phyloP scores from a whole-genome alignment of 2,888 invertebrate genomes.

The Isotomurus palustris region DNA sequence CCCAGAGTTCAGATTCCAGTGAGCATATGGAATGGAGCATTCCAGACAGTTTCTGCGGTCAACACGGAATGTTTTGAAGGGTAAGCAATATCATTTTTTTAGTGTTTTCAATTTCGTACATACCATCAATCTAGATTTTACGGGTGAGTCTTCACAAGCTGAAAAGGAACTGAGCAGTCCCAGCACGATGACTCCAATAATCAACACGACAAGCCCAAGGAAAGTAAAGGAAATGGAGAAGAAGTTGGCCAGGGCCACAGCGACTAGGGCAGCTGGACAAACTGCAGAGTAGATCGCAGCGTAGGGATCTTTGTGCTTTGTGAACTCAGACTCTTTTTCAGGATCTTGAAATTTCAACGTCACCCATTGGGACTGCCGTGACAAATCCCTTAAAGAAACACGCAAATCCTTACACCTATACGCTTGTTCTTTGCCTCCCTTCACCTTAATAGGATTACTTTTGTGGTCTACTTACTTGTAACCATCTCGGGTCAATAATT shows the following conservation, averaged over 20 bases:
- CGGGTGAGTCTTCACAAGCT: slow-evolving; percentile 42
- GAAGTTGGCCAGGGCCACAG: slow-evolving; percentile 40
- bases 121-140: slow-evolving; percentile 43
- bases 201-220: slow-evolving; percentile 48
- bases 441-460: no score
- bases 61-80: not conserved
- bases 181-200: slow-evolving; percentile 48
- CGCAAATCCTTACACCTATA: not conserved
- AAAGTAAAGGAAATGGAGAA: slow-evolving; percentile 42
- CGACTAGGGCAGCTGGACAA: slow-evolving; percentile 52
- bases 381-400: slow-evolving; percentile 56
- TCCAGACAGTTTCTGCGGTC: slow-evolving; percentile 37
- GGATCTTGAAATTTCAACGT: slow-evolving; percentile 63
- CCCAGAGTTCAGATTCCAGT: slow-evolving; percentile 49
- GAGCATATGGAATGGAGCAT: slow-evolving; percentile 36
- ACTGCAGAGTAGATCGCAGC: slow-evolving; percentile 43
- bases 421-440: no score
- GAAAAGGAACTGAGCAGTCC: slow-evolving; percentile 48
- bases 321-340: slow-evolving; percentile 64
- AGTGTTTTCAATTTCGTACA: not conserved
- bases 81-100: not conserved
- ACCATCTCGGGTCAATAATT: slow-evolving; percentile 77
- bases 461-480: no score
- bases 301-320: slow-evolving; percentile 49
- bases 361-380: slow-evolving; percentile 63